These are phyloP conservation scores for Chymomyza fuscimana DNA, from an alignment of 2,888 invertebrate genomes.

Conservation along the genomic window DNA sequence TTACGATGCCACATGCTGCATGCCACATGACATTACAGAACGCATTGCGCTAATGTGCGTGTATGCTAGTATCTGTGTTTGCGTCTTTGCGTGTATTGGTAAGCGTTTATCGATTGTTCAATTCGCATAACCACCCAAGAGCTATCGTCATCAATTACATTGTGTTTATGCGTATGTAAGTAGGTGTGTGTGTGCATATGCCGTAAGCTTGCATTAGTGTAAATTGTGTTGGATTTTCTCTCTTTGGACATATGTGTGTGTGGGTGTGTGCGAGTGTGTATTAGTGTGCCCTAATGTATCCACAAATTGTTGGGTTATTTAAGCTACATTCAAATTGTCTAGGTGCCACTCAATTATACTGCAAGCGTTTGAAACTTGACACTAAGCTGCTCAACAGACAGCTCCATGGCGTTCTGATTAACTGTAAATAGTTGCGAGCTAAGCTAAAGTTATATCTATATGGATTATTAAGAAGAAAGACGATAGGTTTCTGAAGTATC, in stretches of 20 bases:
- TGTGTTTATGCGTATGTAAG: slow-evolving; percentile 2
- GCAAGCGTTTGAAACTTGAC: not conserved
- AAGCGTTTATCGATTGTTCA: slow-evolving; percentile 54
- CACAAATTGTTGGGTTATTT: slow-evolving; percentile 39
- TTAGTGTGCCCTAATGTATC: not conserved
- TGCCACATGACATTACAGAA: no score
- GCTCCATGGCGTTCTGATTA: not conserved
- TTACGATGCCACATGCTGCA: not conserved
- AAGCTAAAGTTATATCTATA: not conserved
- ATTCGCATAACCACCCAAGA: slow-evolving; percentile 54
- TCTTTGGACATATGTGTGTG: slow-evolving; percentile 7
- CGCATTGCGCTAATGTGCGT: slow-evolving; percentile 22
- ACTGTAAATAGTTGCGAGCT: not conserved
- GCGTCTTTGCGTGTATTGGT: not conserved
- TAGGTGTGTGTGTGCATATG: slow-evolving; percentile 15
- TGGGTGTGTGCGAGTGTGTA: slow-evolving; percentile 13
- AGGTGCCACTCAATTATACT: slow-evolving; percentile 37
- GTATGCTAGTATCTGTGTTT: not conserved
- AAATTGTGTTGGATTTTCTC: slow-evolving; percentile 32
- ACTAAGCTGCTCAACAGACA: not conserved
- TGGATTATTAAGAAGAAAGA: no score
- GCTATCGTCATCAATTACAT: slow-evolving; percentile 43
- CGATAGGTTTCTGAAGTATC: no score
- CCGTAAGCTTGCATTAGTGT: slow-evolving; percentile 44
- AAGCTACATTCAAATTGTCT: slow-evolving; percentile 39